Conservation (phyloP, 2,888 invertebrate genomes). For the Eugnorisma glareosa region DNA sequence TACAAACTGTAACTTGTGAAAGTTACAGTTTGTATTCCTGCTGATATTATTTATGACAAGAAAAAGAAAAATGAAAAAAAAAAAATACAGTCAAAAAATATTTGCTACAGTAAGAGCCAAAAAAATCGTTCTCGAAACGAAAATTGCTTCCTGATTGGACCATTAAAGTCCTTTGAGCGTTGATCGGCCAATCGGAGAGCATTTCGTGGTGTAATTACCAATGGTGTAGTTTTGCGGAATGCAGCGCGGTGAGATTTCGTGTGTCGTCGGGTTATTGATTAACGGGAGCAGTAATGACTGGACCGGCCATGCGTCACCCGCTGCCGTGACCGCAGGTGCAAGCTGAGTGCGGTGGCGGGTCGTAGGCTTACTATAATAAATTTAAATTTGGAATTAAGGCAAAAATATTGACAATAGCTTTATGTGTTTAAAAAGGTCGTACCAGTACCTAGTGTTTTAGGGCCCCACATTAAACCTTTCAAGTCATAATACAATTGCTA, state of each 20-base stretch:
- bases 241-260: constrained; percentile 64
- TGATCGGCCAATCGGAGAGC: constrained; percentile 63
- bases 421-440: not conserved
- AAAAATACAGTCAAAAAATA: constrained; percentile 32
- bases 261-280: constrained; percentile 80
- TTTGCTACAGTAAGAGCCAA: not conserved
- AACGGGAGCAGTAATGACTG: constrained; percentile 79
- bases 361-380: not conserved
- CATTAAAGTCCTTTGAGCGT: constrained; percentile 64
- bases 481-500: not conserved
- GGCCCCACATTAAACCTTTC: not conserved
- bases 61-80: not conserved
- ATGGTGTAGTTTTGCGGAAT: constrained; percentile 70
- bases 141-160: constrained; percentile 68
- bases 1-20: no score
- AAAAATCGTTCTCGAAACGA: constrained; percentile 50
- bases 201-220: constrained; percentile 66
- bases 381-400: not conserved
- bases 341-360: constrained; percentile 29
- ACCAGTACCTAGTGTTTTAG: not conserved
- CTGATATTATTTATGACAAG: no score
- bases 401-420: not conserved
- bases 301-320: constrained; percentile 76
- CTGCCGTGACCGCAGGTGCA: constrained; percentile 35
- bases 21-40: no score